Evolutionary conservation across 2,888 invertebrate species (phyloP).

Genomic region (Torymus tubicola): DNA sequence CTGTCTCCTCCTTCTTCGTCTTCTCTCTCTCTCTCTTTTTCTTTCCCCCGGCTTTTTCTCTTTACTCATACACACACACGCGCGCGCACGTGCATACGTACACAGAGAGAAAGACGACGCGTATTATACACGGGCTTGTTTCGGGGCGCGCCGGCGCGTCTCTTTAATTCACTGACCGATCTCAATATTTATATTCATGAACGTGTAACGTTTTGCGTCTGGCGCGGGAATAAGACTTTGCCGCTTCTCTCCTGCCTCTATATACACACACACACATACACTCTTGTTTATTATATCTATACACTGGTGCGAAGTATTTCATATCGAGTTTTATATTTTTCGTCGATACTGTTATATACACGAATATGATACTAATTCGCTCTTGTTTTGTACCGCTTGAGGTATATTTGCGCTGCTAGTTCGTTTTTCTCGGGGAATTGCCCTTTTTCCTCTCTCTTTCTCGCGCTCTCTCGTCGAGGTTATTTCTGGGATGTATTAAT

Average conservation of each 20-base stretch:
- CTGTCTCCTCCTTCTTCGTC: constrained; percentile 47
- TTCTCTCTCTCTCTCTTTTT: constrained; percentile 52
- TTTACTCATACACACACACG: neutral
- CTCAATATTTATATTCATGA: constrained; percentile 57
- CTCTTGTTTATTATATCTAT: too few species aligned
- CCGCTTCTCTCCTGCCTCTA: neutral
- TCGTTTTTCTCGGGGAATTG: too few species aligned
- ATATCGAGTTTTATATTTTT: too few species aligned
- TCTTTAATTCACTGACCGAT: constrained; percentile 58
- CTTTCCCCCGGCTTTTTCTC: constrained; percentile 28
- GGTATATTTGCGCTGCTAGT: too few species aligned
- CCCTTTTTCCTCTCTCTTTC: neutral
- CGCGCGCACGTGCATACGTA: neutral
- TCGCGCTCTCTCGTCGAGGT: neutral
- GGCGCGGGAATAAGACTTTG: neutral
- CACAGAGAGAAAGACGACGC: too few species aligned
- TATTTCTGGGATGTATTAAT: neutral
- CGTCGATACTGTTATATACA: too few species aligned
- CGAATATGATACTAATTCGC: too few species aligned
- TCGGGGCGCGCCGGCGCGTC: constrained; percentile 39
- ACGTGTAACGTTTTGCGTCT: constrained; percentile 37
- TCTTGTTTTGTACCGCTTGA: too few species aligned
- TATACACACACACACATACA: neutral
- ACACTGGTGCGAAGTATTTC: neutral
- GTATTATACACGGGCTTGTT: constrained; percentile 23